Evolutionary conservation across 30 jellyfish, hydroid and myxozoan species (phyloP), one percentile per base, ranked within the genome.

Genomic region (Aurelia sp.): DNA sequence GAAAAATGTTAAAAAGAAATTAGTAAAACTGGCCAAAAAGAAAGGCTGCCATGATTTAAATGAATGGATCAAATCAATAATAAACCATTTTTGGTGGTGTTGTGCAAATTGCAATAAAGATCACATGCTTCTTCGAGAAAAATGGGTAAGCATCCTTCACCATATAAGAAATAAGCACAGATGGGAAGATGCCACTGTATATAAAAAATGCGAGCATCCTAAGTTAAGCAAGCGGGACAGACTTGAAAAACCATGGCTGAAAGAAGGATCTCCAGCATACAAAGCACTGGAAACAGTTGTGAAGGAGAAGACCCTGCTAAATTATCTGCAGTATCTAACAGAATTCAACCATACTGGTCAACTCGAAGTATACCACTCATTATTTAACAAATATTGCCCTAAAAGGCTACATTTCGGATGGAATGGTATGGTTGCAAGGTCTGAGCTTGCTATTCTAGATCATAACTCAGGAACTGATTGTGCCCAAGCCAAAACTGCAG

Each of bases 11-110:
- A 74, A 85, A 63, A 71, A 61, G 37, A 74, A 85, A 57, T 41
- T 85, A 17, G 77, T 74, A n/a, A 59, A 10, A 41, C 66, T 73
- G 21, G 87, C 64, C 10, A 75, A 73, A 44, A 75, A 61, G 74
- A 65, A 31, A 48, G 52, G 73, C 44, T 10, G 35, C 21, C 16
- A 61, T 59, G 85, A 74, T 41, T 74, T 74, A 23, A 48, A 61
- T 33, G 74, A 76, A 33, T 85, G 95, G 90, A 75, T 76, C 15
- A 62, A 69, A 33, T 50, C 92, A 5, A 63, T 87, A 0, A 44
- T 61, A 55, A 87, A 87, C 58, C 92, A 68, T 3, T 78, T 68
- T 40, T 87, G 96, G 96, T 87, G 92, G 92, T 52, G 73, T 59
- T 77, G 87, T 67, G 87, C 92, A 13, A 53, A 80, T 2, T 87